Evolutionary conservation across 2,888 invertebrate genomes (phyloP).

Genomic region (Troides oblongomaculatus): DNA sequence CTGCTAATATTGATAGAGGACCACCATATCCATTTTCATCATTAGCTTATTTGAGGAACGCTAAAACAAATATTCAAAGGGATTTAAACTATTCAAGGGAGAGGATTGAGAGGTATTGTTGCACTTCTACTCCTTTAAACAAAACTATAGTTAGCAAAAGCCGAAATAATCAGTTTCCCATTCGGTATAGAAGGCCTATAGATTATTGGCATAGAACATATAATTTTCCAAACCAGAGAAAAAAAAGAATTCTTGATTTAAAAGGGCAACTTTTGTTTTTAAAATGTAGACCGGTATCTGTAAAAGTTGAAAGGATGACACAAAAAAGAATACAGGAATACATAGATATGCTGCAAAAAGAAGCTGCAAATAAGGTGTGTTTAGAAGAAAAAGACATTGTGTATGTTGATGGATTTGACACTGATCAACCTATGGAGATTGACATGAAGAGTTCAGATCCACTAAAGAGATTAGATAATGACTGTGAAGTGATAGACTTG

Average conservation of each 20-base stretch:
- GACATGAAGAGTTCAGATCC: constrained; percentile 58
- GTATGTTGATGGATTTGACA: constrained; percentile 65
- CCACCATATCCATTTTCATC: constrained; percentile 76
- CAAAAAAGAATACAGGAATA: constrained; percentile 64
- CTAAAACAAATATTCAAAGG: constrained; percentile 55
- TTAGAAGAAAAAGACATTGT: constrained; percentile 65
- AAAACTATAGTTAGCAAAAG: constrained; percentile 63
- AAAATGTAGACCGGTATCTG: constrained; percentile 73
- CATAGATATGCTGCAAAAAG: constrained; percentile 55
- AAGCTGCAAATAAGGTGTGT: constrained; percentile 47
- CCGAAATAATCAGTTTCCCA: constrained; percentile 64
- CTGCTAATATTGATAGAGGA: constrained; percentile 62
- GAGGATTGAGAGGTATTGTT: constrained; percentile 70
- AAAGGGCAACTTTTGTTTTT: constrained; percentile 73
- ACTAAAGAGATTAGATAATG: constrained; percentile 55
- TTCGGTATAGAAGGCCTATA: constrained; percentile 67
- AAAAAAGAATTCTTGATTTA: constrained; percentile 65
- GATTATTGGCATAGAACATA: constrained; percentile 71
- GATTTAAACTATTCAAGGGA: constrained; percentile 62
- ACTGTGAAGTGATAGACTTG: constrained; percentile 83
- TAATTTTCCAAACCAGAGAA: constrained; percentile 65
- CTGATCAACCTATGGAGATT: constrained; percentile 49
- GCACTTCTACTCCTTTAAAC: constrained; percentile 50
- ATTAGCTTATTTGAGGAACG: constrained; percentile 64
- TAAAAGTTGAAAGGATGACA: constrained; percentile 67